Conservation (phyloP, 2,797 vertebrate species). For the Protonibea diacanthus region DNA sequence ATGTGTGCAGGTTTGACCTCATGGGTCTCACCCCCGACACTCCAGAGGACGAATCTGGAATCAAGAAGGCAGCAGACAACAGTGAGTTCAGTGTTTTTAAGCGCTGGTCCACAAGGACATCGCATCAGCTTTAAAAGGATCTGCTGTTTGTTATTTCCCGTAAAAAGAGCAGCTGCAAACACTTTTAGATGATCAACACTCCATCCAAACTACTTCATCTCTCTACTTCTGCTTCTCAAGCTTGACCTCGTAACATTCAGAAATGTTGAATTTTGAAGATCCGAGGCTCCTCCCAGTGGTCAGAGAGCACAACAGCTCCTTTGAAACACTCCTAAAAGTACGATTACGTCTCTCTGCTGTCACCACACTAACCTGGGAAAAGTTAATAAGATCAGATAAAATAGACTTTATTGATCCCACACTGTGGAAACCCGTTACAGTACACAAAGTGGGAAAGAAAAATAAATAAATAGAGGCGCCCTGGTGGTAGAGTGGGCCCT, state of each 20-base stretch:
- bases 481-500: no score
- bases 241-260: not conserved
- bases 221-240: not conserved
- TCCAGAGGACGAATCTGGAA: constrained; percentile 95
- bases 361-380: not conserved
- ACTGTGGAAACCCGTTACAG: no score
- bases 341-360: not conserved
- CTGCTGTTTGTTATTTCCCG: not conserved
- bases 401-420: no score
- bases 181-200: not conserved
- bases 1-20: constrained; percentile 92
- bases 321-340: not conserved
- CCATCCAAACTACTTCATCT: not conserved
- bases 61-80: constrained; percentile 96
- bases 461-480: no score
- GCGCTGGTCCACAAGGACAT: not conserved
- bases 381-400: no score
- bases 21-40: constrained; percentile 93
- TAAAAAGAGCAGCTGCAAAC: not conserved
- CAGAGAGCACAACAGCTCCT: not conserved
- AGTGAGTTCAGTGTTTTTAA: constrained; percentile 85
- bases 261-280: not conserved
- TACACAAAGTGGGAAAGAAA: no score
- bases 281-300: constrained; percentile 28
- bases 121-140: not conserved